These are phyloP conservation scores for Bathybates hornii DNA, from an alignment of 2,113 vertebrate genomes.

Conservation along the genomic window DNA sequence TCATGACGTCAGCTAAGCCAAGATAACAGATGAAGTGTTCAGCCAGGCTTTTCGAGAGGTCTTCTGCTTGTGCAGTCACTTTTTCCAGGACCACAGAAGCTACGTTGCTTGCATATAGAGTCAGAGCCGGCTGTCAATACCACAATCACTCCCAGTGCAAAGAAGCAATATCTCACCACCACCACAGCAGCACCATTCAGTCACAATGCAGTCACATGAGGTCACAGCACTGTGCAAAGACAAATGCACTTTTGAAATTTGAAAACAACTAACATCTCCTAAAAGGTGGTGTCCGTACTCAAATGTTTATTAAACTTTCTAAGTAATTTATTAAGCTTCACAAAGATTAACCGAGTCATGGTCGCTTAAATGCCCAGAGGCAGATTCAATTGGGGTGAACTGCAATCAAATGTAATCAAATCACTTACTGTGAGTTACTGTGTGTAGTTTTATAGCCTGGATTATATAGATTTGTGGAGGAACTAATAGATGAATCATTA, in stretches of 20 bases:
- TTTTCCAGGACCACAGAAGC: constrained; percentile 5
- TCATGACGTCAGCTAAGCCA: neutral
- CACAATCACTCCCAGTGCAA: neutral
- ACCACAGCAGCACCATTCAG: neutral
- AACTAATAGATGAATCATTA: neutral
- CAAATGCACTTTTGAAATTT: neutral
- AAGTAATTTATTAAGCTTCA: neutral
- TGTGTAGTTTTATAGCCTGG: neutral
- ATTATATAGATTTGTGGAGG: neutral
- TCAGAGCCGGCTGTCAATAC: neutral
- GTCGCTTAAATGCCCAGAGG: neutral
- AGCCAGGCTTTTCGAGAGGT: neutral
- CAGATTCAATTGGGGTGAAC: neutral
- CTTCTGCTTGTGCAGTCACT: neutral
- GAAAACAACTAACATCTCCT: neutral
- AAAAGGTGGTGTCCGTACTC: neutral
- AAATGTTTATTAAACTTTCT: neutral
- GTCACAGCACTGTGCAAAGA: neutral
- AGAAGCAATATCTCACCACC: neutral
- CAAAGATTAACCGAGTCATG: neutral
- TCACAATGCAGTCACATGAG: neutral
- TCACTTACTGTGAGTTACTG: neutral
- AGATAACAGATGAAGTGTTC: neutral
- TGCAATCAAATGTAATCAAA: neutral
- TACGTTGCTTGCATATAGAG: neutral